phyloP scores from a whole-genome alignment of 2,888 invertebrate genomes.

The Carpatolechia fugitivella region DNA sequence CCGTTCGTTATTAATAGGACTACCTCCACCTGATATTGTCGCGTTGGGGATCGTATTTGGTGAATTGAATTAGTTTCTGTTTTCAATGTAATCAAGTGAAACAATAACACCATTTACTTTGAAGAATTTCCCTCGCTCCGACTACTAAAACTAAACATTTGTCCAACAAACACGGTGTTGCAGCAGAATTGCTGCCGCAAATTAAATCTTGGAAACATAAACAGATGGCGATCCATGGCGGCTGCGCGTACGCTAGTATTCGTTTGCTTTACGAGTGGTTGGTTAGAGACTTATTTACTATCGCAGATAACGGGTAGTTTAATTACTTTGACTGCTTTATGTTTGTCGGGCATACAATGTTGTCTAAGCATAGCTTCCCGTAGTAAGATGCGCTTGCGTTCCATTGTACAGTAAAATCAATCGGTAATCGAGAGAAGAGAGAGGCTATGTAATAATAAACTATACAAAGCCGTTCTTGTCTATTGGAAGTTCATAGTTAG shows the following conservation, averaged over 20 bases:
- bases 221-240: constrained; percentile 27
- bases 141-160: constrained; percentile 26
- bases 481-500: too few species aligned
- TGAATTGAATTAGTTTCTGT: constrained; percentile 16
- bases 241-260: constrained; percentile 34
- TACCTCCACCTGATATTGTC: constrained; percentile 28
- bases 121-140: constrained; percentile 20
- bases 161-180: constrained; percentile 29
- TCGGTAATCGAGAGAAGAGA: not conserved
- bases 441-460: not conserved
- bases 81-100: not conserved
- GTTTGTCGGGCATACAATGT: constrained; percentile 42
- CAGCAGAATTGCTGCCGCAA: constrained; percentile 33
- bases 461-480: too few species aligned
- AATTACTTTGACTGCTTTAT: constrained; percentile 57
- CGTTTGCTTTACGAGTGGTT: constrained; percentile 54
- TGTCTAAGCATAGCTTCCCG: constrained; percentile 5
- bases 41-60: constrained; percentile 16
- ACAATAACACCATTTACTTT: constrained; percentile 2
- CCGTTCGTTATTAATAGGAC: constrained; percentile 30
- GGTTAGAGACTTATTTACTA: constrained; percentile 54
- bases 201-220: constrained; percentile 43
- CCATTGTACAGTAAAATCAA: constrained; percentile 19
- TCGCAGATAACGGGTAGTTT: constrained; percentile 61
- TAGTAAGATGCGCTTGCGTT: not conserved